Base-by-base conservation (phyloP, 2,888 invertebrate genomes). In the Drosophila mimetica region DNA sequence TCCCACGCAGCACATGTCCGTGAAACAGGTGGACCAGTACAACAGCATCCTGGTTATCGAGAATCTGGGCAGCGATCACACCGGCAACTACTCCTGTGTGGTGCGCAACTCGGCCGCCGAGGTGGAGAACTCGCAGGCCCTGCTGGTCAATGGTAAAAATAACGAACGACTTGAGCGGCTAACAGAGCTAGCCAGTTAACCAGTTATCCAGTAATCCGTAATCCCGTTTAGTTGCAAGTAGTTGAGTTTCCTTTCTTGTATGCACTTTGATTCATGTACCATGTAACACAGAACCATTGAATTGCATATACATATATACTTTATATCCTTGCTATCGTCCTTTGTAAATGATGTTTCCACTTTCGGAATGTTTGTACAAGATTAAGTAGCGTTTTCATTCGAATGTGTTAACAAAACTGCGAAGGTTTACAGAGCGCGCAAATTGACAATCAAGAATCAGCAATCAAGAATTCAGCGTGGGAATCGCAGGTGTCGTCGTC, bases 21-120 rank as follows among this genome's bases (percentile, higher is more conserved):
- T 95, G 84, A 95, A 94, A 85, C 94, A 94, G 92, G 94, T 95
- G 92, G 95, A 95, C 92, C 94, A 94, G 91, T 95, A 94, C 92
- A 95, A 95, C 93, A 95, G 95, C 93, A 95, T 95, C 92, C 93
- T 95, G 92, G 94, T 95, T 92, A 95, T 95, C 91, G 95, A 95
- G 91, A 94, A 94, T 92, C 93, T 95, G 88, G 94, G 94, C 86
- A 95, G 95, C 89, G 95, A 95, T 91, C 95, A 95, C 92, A 95
- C 95, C 81, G 95, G 96, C 91, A 96, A 95, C 92, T 95, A 95
- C 92, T 94, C 95, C 73, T 96, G 96, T 92, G 94, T 94, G 87
- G 95, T 95, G 80, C 93, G 94, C 86, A 95, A 95, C 92, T 93
- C 94, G 86, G 95, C 95, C 67, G 95, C 95, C 79, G 94, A 95